A percentile compares a stretch with the other conserved stretches of the same genome.
Evolutionary conservation across 2,888 invertebrate species (phyloP).

Genomic region (Leucoptera coffeella): DNA sequence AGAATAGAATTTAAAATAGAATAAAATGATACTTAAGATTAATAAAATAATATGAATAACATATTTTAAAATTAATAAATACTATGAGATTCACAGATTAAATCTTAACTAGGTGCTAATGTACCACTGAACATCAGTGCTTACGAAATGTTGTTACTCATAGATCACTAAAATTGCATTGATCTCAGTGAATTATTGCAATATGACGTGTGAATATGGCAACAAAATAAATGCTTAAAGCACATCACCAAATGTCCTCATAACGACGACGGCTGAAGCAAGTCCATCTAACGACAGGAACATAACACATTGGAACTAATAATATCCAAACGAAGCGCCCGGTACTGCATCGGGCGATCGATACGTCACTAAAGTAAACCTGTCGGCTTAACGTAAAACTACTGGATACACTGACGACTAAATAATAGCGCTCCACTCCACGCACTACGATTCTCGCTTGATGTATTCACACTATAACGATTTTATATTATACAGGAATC

Average conservation of each 20-base stretch:
- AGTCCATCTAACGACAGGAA: constrained; percentile 45
- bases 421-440: constrained; percentile 25
- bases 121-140: too few species aligned
- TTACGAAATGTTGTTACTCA: too few species aligned
- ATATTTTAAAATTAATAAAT: constrained; percentile 51
- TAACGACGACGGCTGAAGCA: constrained; percentile 27
- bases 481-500: constrained; percentile 51
- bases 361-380: constrained; percentile 11
- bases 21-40: constrained; percentile 37
- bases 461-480: constrained; percentile 41
- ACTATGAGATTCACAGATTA: constrained; percentile 55
- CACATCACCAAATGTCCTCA: constrained; percentile 49
- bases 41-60: constrained; percentile 44
- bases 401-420: constrained; percentile 48
- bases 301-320: constrained; percentile 30
- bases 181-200: constrained; percentile 55
- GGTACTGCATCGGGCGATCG: too few species aligned
- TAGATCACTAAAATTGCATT: too few species aligned
- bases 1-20: too few species aligned
- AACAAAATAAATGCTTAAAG: constrained; percentile 56
- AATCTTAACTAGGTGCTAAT: constrained; percentile 53
- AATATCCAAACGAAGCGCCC: too few species aligned
- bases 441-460: constrained; percentile 41
- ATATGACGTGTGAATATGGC: constrained; percentile 52
- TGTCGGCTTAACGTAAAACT: constrained; percentile 43